Percentiles rank a stretch among this genome's conserved stretches.
Conservation (phyloP, 2,888 invertebrate genomes). For the Hyposoter dolosus region DNA sequence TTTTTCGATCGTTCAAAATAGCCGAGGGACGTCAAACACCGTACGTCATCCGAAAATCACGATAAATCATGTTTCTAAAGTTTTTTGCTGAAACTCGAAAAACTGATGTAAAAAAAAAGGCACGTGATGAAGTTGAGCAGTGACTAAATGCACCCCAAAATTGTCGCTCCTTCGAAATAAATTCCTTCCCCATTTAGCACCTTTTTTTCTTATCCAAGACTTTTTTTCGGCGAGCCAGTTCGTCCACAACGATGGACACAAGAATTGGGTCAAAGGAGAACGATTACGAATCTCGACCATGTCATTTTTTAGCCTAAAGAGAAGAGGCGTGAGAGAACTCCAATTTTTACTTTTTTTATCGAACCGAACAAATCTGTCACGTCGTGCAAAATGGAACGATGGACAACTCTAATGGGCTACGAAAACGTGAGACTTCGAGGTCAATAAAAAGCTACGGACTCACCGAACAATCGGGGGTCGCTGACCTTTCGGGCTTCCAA, state of each 20-base stretch:
- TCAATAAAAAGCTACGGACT: conserved; percentile 14
- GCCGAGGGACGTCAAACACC: background rate
- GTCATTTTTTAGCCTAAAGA: conserved; percentile 9
- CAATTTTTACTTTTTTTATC: conserved; percentile 17
- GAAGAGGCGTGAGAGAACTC: conserved; percentile 63
- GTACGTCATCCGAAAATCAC: conserved; percentile 1
- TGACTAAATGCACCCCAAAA: conserved; percentile 21
- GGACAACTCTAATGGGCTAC: background rate
- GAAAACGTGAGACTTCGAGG: conserved; percentile 24
- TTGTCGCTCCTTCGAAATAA: conserved; percentile 40
- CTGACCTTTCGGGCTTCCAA: background rate
- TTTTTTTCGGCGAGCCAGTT: conserved; percentile 22
- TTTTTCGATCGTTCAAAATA: background rate
- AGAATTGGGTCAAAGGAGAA: conserved; percentile 56
- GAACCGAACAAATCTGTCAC: conserved; percentile 39
- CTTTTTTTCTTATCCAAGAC: conserved; percentile 23
- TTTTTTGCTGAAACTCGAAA: conserved; percentile 26
- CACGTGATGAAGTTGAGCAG: conserved; percentile 39
- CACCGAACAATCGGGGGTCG: conserved; percentile 21
- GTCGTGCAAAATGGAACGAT: background rate
- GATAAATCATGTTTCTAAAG: conserved; percentile 52
- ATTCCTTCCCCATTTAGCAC: conserved; percentile 61
- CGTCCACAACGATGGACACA: conserved; percentile 33
- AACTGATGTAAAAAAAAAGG: conserved; percentile 46
- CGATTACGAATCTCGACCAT: conserved; percentile 49